These are phyloP conservation scores for Epizoanthus fatuus DNA, from an alignment of 92 coral and sea anemone genomes.

Conservation along the genomic window DNA sequence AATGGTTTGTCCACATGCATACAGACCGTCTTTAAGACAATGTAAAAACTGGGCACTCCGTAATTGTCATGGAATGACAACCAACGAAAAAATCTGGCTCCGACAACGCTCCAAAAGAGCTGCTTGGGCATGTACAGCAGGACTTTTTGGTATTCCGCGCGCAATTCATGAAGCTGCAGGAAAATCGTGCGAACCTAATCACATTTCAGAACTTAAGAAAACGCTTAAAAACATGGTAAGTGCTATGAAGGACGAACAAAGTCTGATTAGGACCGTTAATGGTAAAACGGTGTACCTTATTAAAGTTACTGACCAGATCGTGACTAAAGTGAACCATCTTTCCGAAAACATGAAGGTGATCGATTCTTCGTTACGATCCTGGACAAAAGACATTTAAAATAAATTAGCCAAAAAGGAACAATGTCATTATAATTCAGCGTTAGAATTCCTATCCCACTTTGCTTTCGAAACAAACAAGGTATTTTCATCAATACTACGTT, in stretches of 20 bases:
- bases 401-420: slow-evolving; percentile 5
- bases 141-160: neutral
- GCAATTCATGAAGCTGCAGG: slow-evolving; percentile 11
- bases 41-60: slow-evolving; percentile 56
- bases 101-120: neutral
- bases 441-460: slow-evolving; percentile 48
- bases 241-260: neutral
- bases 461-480: slow-evolving; percentile 46
- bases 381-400: slow-evolving; percentile 10
- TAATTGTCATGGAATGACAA: slow-evolving; percentile 14
- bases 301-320: slow-evolving; percentile 41
- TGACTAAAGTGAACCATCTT: slow-evolving; percentile 34
- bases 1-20: slow-evolving; percentile 49
- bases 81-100: slow-evolving; percentile 38
- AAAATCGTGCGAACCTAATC: slow-evolving; percentile 2
- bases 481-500: slow-evolving; percentile 26
- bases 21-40: slow-evolving; percentile 6
- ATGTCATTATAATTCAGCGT: slow-evolving; percentile 25
- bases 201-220: neutral
- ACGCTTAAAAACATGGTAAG: neutral
- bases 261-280: slow-evolving; percentile 4
- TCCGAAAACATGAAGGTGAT: neutral
- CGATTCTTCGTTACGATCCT: slow-evolving; percentile 9
- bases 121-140: slow-evolving; percentile 31
- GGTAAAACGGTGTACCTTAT: slow-evolving; percentile 14